Conservation (phyloP, 1,140 invertebrate genomes). For the Melipona quadrifasciata region DNA sequence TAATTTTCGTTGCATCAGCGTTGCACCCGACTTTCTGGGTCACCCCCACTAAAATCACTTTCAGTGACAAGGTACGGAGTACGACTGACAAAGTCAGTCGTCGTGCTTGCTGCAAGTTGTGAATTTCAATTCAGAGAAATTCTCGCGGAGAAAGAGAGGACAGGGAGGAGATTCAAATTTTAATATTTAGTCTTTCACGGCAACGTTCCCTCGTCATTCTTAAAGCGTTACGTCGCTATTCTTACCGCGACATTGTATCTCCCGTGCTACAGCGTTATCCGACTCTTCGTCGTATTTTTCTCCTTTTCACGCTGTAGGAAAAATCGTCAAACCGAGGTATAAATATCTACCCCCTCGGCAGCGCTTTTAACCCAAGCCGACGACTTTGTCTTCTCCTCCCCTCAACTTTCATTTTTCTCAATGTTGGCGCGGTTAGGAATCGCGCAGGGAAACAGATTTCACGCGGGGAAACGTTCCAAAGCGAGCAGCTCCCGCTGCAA, state of each 20-base stretch:
- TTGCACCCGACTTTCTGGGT: too few relatives aligned
- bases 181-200: not conserved
- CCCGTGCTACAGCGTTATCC: not conserved
- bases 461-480: not conserved
- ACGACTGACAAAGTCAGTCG: not conserved
- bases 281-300: constrained; percentile 15
- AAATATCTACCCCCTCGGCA: not conserved
- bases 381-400: not conserved
- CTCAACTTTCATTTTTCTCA: not conserved
- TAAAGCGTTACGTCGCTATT: not conserved
- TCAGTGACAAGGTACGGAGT: too few relatives aligned
- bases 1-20: too few relatives aligned
- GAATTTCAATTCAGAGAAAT: not conserved
- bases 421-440: not conserved
- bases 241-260: not conserved
- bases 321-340: constrained; percentile 21
- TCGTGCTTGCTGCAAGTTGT: not conserved
- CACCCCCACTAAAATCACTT: too few relatives aligned
- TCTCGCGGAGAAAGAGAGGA: not conserved
- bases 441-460: not conserved
- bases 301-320: not conserved
- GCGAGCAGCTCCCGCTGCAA: not conserved
- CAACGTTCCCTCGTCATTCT: not conserved
- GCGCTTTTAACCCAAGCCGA: not conserved
- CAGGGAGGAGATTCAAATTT: not conserved